phyloP scores from a whole-genome alignment of 2,113 vertebrate genomes.

The Andinoacara biseriatus region DNA sequence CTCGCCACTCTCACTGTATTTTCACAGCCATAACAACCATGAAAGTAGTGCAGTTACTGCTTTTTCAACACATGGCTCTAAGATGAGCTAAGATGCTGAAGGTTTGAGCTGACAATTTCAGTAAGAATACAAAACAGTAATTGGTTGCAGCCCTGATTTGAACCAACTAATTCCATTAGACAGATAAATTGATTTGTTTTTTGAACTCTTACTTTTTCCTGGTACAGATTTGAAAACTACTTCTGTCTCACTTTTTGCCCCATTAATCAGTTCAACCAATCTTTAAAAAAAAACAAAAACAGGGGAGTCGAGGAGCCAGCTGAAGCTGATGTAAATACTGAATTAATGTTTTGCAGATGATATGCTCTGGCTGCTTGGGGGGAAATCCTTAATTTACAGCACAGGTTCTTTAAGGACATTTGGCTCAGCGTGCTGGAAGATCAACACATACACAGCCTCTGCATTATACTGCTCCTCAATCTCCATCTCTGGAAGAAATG shows the following conservation, averaged over 20 bases:
- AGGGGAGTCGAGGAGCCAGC: not conserved
- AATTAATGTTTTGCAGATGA: constrained; percentile 28
- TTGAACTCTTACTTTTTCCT: not conserved
- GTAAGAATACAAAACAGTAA: not conserved
- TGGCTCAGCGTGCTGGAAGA: constrained; percentile 5
- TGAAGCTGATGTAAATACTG: not conserved
- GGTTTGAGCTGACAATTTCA: no score
- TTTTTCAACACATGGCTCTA: no score
- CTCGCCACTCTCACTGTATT: no score
- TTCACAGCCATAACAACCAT: no score
- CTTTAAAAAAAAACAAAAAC: not conserved
- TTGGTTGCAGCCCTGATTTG: not conserved
- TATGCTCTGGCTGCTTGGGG: not conserved
- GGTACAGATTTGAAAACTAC: not conserved
- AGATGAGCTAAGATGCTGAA: no score
- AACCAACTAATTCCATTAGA: not conserved
- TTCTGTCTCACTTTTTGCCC: constrained; percentile 2
- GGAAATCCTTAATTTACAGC: constrained; percentile 13
- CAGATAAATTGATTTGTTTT: constrained; percentile 6
- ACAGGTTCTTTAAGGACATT: constrained; percentile 29
- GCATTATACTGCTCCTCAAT: not conserved
- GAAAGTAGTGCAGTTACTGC: no score
- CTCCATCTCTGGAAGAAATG: not conserved
- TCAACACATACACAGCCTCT: not conserved
- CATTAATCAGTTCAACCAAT: constrained; percentile 31